Base-by-base conservation (phyloP, 2,113 vertebrate species). In the Cepphus grylle region DNA sequence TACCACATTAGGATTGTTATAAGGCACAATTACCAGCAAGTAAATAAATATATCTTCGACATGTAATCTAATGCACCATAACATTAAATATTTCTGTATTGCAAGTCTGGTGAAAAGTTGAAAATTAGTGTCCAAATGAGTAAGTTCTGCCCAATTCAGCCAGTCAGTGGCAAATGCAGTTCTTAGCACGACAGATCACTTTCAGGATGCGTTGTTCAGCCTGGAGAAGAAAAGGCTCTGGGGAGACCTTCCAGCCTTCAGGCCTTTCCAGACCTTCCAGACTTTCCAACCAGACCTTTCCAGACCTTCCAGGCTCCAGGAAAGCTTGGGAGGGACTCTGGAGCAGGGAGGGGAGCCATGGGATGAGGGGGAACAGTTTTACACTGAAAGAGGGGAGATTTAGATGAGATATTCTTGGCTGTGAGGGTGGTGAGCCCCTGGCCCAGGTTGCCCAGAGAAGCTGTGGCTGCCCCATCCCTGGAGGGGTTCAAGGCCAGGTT, bases 131-230 rank as follows among this genome's bases (percentile, higher is more conserved):
- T 56, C 30, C 34, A 70, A 43, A 9, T 1, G 5, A n/a, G 30
- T 11, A 13, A 82, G 43, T 9, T 32, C 47, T 80, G 79, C 32
- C 32, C 22, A 8, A 8, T 3, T 42, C 62, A 86, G 32, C 16
- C 62, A 62, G 45, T 15, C 34, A 22, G 15, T 4, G 14, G 45
- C 26, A 80, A 80, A 65, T 1, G 27, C 19, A 34, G 22, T 1
- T 50, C 69, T 78, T 30, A 9, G 82, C 50, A 43, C 0, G 3
- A 34, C 16, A 36, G 11, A 65, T 34, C 36, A 6, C 18, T 15
- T 29, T 0, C 3, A 20, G 0, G 2, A 1, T 4, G 8, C 4
- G 30, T 0, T 67, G 12, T 2, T 43, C 5, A 23, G 49, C 21
- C 36, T 50, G 49, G n/a, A 76, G 19, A 14, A 10, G 15, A 5